Base-by-base conservation (phyloP, 2,888 invertebrate species). In the Netelia fuscicornis region DNA sequence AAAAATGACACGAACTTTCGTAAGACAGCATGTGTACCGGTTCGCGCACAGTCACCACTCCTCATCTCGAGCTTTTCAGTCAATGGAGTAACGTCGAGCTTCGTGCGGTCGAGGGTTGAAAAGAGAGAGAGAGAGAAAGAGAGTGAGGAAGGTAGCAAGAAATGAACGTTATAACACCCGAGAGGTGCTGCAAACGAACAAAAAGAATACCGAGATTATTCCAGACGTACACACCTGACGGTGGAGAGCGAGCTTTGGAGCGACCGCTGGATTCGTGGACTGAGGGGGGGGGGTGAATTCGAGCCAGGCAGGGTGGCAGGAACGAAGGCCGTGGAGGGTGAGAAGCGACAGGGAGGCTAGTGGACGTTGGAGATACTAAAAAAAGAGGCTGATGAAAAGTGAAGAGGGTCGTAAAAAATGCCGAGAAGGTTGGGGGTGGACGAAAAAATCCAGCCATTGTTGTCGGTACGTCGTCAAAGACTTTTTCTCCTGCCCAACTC, bases 341-440 rank as follows among this genome's bases (percentile, higher is more conserved):
- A 52, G 60, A 52, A 71, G 30, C 54, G 74, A 60, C 48, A 48
- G 13, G 48, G 10, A 48, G 10, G 13, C 48, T 13, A 48, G 48
- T 48, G 48, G 48, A 48, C 48, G 48, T 2, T 48, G 13, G 13
- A 13, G 48, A 48, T 13, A 13, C 13, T 48, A 52, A 74, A 60
- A 48, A 78, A 67, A 78, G 44, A 42, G n/a, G 48, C 60, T 60
- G 60, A 70, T 64, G 79, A 83, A 79, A 79, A 70, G 68, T 56
- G 44, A 52, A 70, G 83, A 75, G 74, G 44, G 54, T 64, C 74
- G 54, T 48, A 54, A 76, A 11, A 20, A 25, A 25, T 25, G 56
- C 65, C 72, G 42, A 54, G 65, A 58, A 5, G n/a, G 11, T 25
- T 67, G 42, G 11, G 37, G 42, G 17, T 11, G 64, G 13, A 20